Evolutionary conservation across 2,113 vertebrate genomes (phyloP).

Genomic region (Rhynchopsitta pachyrhyncha): DNA sequence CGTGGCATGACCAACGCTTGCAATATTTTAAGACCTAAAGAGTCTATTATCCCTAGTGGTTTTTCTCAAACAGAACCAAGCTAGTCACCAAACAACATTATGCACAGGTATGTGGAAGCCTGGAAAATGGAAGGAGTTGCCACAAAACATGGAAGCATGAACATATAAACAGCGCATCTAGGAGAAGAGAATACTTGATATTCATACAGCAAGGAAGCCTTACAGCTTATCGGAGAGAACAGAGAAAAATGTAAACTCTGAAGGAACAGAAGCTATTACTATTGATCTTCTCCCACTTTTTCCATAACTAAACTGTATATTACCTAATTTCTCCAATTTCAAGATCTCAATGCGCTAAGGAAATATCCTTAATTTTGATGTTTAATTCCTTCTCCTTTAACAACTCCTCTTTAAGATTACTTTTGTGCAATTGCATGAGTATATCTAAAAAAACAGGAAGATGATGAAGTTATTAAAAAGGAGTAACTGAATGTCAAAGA

Average conservation of each 20-base stretch:
- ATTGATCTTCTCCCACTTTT: not conserved
- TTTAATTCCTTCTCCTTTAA: not conserved
- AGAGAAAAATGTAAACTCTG: not conserved
- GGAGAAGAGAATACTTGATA: not conserved
- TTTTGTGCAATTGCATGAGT: not conserved
- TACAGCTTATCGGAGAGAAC: not conserved
- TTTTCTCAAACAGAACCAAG: not conserved
- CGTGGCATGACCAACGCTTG: too few species aligned
- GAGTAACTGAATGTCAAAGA: not conserved
- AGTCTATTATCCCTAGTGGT: not conserved
- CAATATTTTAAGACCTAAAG: too few species aligned
- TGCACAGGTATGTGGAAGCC: not conserved
- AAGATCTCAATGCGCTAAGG: not conserved
- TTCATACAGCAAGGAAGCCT: not conserved
- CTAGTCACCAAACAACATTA: not conserved
- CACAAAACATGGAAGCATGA: not conserved
- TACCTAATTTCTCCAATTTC: not conserved
- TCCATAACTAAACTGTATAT: not conserved
- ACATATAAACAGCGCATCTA: not conserved
- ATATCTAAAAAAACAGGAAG: not conserved
- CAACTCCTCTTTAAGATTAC: not conserved
- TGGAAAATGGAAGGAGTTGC: not conserved
- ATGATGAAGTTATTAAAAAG: not conserved
- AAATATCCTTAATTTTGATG: not conserved
- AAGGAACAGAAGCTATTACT: not conserved